Base-by-base conservation (phyloP, 2,797 vertebrate genomes). In the Cirrhinus mrigala region DNA sequence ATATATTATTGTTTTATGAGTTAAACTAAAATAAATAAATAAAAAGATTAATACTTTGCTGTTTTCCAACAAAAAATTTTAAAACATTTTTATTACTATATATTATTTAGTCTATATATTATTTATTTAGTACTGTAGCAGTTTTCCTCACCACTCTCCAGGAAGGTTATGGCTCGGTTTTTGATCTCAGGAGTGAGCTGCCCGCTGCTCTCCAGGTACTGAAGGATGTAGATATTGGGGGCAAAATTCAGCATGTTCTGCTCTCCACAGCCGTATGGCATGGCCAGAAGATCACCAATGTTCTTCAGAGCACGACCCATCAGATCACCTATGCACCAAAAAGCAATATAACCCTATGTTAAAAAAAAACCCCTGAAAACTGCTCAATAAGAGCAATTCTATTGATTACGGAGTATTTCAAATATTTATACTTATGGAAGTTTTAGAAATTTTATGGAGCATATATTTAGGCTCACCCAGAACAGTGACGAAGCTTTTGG, bases 241-340 rank as follows among this genome's bases (percentile, higher is more conserved):
- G 96, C 96, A 64, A 98, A 98, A 1, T 93, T 93, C 79, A 95
- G 87, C 96, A 98, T 97, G 91, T 98, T 98, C 92, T 98, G 97
- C 88, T 98, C 97, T 3, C 97, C 97, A 8, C 97, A 98, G 84
- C 97, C 97, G 0, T 94, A 96, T 0, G 97, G 97, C 96, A 98
- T 96, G 82, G 88, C 91, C 87, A 98, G 94, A 14, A 98, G 97
- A 83, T 92, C 93, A 70, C 96, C 96, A 58, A 97, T 87, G 90
- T 97, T 98, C 90, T 94, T 90, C 89, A 96, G 89, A 81, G 97
- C 95, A 2, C 93, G 91, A 83, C 96, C 95, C 93, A 98, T 93
- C 85, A 97, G 92, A 87, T 98, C 97, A 0, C 97, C 97, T 98
- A 89, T 8, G 54, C 20, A 10, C 15, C 50, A 29, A 60, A 11